Evolutionary conservation across 2,797 vertebrate genomes (phyloP), one percentile per base, ranked within the genome.

Genomic region (Sebastiscus tertius): DNA sequence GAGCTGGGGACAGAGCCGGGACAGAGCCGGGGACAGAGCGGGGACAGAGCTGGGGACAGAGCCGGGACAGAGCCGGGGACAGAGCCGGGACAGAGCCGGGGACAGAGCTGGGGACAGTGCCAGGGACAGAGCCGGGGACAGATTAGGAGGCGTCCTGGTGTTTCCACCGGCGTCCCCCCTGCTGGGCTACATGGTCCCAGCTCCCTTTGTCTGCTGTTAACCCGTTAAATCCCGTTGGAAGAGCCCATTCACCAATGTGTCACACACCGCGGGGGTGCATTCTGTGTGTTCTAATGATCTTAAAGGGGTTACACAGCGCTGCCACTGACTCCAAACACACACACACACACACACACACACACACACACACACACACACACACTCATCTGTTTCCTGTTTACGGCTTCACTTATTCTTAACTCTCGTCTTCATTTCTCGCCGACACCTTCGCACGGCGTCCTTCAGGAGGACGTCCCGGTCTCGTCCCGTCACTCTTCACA

Each of bases 141-240:
- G 94, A 95, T 95, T 95, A 95, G 82, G 89, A 76, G 79, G 84
- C 91, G 77, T 93, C 92, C 90, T 93, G 92, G 88, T 91, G 92
- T 93, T 95, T 93, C 93, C 93, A 94, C 91, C 82, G 91, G 85
- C 93, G 90, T 91, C 90, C 85, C 85, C 92, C 96, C 95, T 91
- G 94, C 95, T 94, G 95, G 85, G 95, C 89, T 92, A 95, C 95
- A 96, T 93, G 94, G 93, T 95, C 93, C 89, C 92, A 87, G 90
- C 89, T 94, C 93, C 94, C 94, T 95, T 96, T 96, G 95, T 96
- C 92, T 93, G 93, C 82, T 71, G 88, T 96, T 96, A 96, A 96
- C 96, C 95, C 94, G 89, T 96, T 96, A 96, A 96, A 96, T 95
- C 94, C 95, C 91, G 78, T 36, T 91, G 92, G 94, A 95, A 95